phyloP scores from a whole-genome alignment of 2,113 vertebrate genomes.

The Sclerurus mexicanus region DNA sequence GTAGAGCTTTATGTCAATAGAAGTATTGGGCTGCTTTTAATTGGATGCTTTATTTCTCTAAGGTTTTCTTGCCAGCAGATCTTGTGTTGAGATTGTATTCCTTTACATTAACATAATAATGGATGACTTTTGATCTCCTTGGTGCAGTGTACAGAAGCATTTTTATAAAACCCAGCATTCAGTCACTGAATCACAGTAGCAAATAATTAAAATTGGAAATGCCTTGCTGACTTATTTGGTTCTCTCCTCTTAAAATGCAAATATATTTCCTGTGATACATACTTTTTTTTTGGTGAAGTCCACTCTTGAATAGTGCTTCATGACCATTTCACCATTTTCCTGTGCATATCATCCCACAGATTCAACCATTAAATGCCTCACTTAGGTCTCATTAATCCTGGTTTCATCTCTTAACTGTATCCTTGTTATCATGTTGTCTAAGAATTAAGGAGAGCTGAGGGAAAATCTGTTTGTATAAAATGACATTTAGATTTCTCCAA shows the following conservation, averaged over 20 bases:
- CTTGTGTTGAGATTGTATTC: background rate
- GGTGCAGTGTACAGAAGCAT: background rate
- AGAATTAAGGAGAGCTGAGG: conserved; percentile 41
- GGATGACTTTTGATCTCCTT: background rate
- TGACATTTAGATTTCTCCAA: conserved; percentile 51
- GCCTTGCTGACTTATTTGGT: background rate
- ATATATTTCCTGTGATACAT: background rate
- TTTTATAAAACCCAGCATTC: background rate
- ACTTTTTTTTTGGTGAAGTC: background rate
- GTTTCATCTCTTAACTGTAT: conserved; percentile 13
- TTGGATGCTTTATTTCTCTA: background rate
- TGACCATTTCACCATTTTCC: conserved; percentile 5
- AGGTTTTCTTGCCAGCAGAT: background rate
- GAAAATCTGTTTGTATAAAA: conserved; percentile 48
- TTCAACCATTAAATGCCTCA: conserved; percentile 28
- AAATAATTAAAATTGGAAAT: conserved; percentile 33
- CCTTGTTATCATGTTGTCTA: conserved; percentile 25
- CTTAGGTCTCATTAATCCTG: conserved; percentile 44
- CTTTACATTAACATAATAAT: background rate
- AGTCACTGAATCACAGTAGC: background rate
- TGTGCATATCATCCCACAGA: background rate
- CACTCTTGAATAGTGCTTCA: background rate
- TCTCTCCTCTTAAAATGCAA: background rate
- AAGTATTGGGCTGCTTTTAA: background rate
- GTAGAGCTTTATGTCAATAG: background rate